Evolutionary conservation across 2,888 invertebrate genomes (phyloP), one percentile per base, ranked within the genome.

Genomic region (Cephus spinipes): DNA sequence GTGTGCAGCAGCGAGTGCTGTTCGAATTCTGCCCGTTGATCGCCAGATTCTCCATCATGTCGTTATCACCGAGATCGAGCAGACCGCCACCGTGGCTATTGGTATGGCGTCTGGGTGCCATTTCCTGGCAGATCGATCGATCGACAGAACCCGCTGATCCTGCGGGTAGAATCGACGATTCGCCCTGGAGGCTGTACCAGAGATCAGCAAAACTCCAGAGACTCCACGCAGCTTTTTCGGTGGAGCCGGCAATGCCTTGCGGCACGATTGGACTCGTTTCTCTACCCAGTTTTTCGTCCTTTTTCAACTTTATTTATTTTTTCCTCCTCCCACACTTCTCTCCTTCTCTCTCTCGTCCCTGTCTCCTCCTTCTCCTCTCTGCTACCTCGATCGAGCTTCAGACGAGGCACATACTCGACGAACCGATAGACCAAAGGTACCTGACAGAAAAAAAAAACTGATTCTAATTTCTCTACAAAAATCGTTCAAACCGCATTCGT

Each of bases 1-100:
- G 97, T 76, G 96, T 95, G 93, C 97, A 97, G 93, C 97, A 97
- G 83, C 95, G 94, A 55, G 93, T 93, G 82, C 94, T 92, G 87
- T 93, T 92, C 85, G 93, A 93, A 30, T 76, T 79, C 34, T 85
- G 86, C 0, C 85, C 84, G 77, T 85, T 86, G 4, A 87, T 75
- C 23, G 84, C 82, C 77, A 87, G 83, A 80, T 85, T 87, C 76
- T 90, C 90, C 81, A 89, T 84, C 0, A 82, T 79, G 12, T 88
- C 87, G 80, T 85, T 83, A 33, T 83, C 88, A 11, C 81, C 84
- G 76, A 84, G 86, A 75, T 89, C 89, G 73, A 88, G 78, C 68
- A 89, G 76, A 35, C 83, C 87, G 74, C 89, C 88, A 35, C 86
- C 88, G 81, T 89, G 89, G 74, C 88, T 86, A 80, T 87, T 89